These are phyloP conservation scores for Temnothorax ravouxi DNA, from an alignment of 2,888 invertebrate species.

Conservation along the genomic window DNA sequence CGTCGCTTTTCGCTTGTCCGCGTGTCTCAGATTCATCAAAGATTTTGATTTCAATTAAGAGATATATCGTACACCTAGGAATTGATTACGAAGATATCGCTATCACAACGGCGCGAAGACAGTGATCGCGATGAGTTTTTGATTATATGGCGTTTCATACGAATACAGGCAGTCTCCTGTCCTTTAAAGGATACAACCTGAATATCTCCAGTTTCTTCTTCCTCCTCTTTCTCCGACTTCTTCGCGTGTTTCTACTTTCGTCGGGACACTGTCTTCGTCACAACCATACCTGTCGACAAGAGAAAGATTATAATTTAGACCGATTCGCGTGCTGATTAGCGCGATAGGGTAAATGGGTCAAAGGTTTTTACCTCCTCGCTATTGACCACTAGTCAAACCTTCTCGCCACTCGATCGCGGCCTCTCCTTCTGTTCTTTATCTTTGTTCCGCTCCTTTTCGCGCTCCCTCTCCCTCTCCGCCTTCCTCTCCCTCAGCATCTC, in stretches of 20 bases:
- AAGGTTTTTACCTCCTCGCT: constrained; percentile 80
- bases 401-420: constrained; percentile 74
- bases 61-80: constrained; percentile 37
- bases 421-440: constrained; percentile 74
- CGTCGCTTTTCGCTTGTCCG: constrained; percentile 5
- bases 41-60: constrained; percentile 24
- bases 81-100: constrained; percentile 60
- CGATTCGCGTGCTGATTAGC: not conserved
- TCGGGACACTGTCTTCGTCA: constrained; percentile 71
- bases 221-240: constrained; percentile 15
- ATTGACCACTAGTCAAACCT: constrained; percentile 85
- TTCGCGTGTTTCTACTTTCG: constrained; percentile 17
- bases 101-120: constrained; percentile 61
- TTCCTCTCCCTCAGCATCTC: constrained; percentile 79
- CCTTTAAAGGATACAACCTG: constrained; percentile 61
- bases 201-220: constrained; percentile 57
- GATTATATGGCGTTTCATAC: constrained; percentile 55
- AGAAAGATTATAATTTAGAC: not conserved
- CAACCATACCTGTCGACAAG: constrained; percentile 74
- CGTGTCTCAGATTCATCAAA: not conserved
- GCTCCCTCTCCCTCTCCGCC: constrained; percentile 78
- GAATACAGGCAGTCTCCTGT: constrained; percentile 70
- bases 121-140: constrained; percentile 50
- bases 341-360: not conserved
- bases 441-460: constrained; percentile 70